Evolutionary conservation across 53 echinoderm and acorn worm genomes (phyloP).

Genomic region (Hippasteria phrygiana): DNA sequence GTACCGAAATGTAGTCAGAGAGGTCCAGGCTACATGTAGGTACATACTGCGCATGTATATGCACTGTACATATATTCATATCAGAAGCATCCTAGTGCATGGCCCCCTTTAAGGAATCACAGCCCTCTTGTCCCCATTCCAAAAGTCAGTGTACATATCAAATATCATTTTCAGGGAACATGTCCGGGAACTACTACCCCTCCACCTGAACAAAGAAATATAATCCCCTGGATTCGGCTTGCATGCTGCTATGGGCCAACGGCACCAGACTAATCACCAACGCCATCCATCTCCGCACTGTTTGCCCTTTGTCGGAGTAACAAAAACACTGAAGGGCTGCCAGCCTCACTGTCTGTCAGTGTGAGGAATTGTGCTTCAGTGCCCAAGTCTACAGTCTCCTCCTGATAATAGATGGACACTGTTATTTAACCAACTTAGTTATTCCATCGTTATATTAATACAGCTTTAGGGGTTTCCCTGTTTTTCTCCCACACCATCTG

Average conservation of each 20-base stretch:
- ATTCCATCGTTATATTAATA: no score
- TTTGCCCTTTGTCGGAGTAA: slow-evolving; percentile 16
- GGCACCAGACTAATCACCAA: slow-evolving; percentile 9
- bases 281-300: slow-evolving; percentile 21
- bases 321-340: not conserved
- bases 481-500: no score
- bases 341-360: not conserved
- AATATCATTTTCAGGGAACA: no score
- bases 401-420: not conserved
- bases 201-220: slow-evolving; percentile 18
- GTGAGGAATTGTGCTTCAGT: slow-evolving; percentile 24
- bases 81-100: no score
- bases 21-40: no score
- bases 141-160: no score
- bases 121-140: no score
- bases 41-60: no score
- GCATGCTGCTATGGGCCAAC: not conserved
- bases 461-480: no score
- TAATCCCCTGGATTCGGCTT: not conserved
- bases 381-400: not conserved
- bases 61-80: no score
- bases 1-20: no score
- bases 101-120: no score
- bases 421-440: not conserved
- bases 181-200: not conserved